phyloP scores from a whole-genome alignment of 2,888 invertebrate genomes.

The Xylocampa areola region DNA sequence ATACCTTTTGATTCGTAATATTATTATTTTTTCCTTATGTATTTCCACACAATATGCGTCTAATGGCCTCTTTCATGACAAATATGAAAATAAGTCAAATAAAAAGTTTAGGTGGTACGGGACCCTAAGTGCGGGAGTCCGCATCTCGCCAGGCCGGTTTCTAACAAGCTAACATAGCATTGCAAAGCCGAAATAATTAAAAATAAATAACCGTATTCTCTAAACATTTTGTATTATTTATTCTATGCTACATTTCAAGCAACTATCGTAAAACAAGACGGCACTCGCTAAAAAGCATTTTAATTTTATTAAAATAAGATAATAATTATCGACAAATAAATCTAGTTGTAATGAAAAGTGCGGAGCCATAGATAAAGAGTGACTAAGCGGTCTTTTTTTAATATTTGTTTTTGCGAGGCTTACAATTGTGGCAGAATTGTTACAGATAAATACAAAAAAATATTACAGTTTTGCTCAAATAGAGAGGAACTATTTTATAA shows the following conservation, averaged over 20 bases:
- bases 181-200: too few relatives aligned
- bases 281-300: constrained; percentile 27
- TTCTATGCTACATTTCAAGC: constrained; percentile 16
- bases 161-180: too few relatives aligned
- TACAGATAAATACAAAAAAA: not conserved
- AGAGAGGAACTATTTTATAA: not conserved
- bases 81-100: too few relatives aligned
- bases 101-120: too few relatives aligned
- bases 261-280: constrained; percentile 28
- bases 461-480: constrained; percentile 36
- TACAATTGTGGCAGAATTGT: constrained; percentile 36
- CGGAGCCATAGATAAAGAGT: constrained; percentile 37
- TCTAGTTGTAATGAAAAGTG: constrained; percentile 32
- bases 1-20: too few relatives aligned
- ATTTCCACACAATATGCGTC: too few relatives aligned
- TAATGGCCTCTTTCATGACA: too few relatives aligned
- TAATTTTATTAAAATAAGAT: constrained; percentile 31
- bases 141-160: too few relatives aligned
- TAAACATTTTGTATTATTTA: constrained; percentile 20
- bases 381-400: constrained; percentile 33
- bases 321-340: constrained; percentile 55
- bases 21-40: too few relatives aligned
- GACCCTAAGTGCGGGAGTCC: too few relatives aligned
- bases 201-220: not conserved
- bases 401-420: constrained; percentile 31